Evolutionary conservation across 2,113 vertebrate genomes (phyloP).

Genomic region (Ranitomeya variabilis): DNA sequence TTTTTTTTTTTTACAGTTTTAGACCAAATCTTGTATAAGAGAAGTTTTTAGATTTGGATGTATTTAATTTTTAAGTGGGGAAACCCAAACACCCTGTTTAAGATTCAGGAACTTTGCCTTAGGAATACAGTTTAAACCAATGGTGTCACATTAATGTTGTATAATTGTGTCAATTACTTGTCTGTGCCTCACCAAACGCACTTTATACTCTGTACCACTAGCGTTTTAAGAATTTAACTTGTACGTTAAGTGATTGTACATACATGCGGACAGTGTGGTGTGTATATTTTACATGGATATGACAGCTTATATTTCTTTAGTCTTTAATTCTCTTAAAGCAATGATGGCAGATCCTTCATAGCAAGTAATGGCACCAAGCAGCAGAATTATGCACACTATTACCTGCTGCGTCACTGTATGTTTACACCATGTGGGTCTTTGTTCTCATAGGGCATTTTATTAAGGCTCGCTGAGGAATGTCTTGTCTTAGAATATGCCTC

Average conservation of each 20-base stretch:
- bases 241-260: not conserved
- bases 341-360: not conserved
- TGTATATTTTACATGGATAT: not conserved
- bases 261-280: not conserved
- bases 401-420: slow-evolving; percentile 63
- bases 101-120: not conserved
- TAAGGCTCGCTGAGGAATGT: slow-evolving; percentile 54
- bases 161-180: slow-evolving; percentile 12
- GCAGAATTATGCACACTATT: slow-evolving; percentile 54
- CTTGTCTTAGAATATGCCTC: slow-evolving; percentile 59
- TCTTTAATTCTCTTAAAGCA: not conserved
- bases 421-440: slow-evolving; percentile 62
- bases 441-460: slow-evolving; percentile 39
- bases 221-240: not conserved
- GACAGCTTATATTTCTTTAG: not conserved
- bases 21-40: not conserved
- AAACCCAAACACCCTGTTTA: not conserved
- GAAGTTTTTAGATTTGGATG: not conserved
- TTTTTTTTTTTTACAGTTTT: not conserved
- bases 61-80: not conserved
- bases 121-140: not conserved
- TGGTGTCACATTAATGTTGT: not conserved
- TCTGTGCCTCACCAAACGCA: slow-evolving; percentile 40
- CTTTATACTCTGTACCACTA: slow-evolving; percentile 15
- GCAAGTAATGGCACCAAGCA: not conserved